Conservation (phyloP, 2,113 vertebrate species). For the Phodopus roborovskii region DNA sequence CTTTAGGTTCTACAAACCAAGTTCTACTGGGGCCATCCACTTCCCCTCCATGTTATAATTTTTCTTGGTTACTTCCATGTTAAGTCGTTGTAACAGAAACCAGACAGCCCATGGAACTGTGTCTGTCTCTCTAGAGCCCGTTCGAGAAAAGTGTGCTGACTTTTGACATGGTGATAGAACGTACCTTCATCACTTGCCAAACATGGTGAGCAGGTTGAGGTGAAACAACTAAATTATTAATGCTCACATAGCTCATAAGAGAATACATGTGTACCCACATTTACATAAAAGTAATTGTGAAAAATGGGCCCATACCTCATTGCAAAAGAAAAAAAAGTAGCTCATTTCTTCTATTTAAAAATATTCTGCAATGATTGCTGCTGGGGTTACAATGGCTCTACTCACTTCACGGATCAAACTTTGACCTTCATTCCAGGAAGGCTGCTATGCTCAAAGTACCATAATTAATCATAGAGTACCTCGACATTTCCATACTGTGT, state of each 20-base stretch:
- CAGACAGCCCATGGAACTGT: neutral
- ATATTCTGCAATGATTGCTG: neutral
- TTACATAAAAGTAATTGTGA: neutral
- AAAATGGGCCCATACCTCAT: neutral
- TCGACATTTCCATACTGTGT: neutral
- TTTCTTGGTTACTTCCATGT: neutral
- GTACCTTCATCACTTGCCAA: neutral
- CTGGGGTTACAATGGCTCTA: neutral
- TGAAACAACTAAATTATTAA: neutral
- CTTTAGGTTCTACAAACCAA: neutral
- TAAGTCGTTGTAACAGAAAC: neutral
- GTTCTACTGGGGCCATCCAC: neutral
- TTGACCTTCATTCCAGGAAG: neutral
- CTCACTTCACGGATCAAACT: neutral
- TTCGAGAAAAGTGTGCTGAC: conserved; percentile 13
- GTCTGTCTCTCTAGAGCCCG: neutral
- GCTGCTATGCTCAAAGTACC: neutral
- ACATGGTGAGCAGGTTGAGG: neutral
- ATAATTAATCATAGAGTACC: neutral
- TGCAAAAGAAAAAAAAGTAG: neutral
- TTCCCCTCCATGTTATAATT: neutral
- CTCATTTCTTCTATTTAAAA: neutral
- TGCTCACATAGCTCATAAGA: neutral
- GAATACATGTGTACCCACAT: neutral
- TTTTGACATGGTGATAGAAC: neutral